Conservation (phyloP, 2,888 invertebrate genomes). For the Mechanitis messenoides region DNA sequence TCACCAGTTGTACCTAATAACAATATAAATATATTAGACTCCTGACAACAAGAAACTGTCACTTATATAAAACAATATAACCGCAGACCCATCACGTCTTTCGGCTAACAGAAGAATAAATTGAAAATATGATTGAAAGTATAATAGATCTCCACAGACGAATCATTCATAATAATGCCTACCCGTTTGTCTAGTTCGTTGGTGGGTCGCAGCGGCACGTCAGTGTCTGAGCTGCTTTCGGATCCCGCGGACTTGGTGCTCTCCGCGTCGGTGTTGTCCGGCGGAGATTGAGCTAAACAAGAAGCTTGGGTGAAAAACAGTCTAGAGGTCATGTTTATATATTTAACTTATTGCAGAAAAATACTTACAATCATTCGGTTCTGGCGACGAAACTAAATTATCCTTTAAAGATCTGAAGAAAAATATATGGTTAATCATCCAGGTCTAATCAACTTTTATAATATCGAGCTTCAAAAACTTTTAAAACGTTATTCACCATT, state of each 20-base stretch:
- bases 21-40: not conserved
- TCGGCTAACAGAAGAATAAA: too few relatives aligned
- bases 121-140: too few relatives aligned
- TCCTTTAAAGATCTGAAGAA: conserved; percentile 48
- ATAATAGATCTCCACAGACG: too few relatives aligned
- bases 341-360: not conserved
- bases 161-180: conserved; percentile 15
- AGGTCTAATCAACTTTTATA: not conserved
- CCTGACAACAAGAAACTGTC: not conserved
- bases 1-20: conserved; percentile 80
- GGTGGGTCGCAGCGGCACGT: conserved; percentile 77
- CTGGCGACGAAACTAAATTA: conserved; percentile 43
- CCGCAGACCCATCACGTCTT: too few relatives aligned
- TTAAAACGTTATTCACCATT: too few relatives aligned
- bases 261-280: conserved; percentile 81
- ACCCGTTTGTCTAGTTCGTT: conserved; percentile 82
- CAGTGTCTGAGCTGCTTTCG: conserved; percentile 82
- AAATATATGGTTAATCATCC: conserved; percentile 1
- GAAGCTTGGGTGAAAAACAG: not conserved
- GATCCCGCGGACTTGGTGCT: conserved; percentile 78
- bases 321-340: not conserved
- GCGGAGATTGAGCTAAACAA: conserved; percentile 44
- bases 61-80: not conserved
- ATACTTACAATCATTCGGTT: conserved; percentile 52
- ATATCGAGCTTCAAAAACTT: not conserved